Evolutionary conservation across 2,113 vertebrate genomes (phyloP).

Genomic region (Cololabis saira): DNA sequence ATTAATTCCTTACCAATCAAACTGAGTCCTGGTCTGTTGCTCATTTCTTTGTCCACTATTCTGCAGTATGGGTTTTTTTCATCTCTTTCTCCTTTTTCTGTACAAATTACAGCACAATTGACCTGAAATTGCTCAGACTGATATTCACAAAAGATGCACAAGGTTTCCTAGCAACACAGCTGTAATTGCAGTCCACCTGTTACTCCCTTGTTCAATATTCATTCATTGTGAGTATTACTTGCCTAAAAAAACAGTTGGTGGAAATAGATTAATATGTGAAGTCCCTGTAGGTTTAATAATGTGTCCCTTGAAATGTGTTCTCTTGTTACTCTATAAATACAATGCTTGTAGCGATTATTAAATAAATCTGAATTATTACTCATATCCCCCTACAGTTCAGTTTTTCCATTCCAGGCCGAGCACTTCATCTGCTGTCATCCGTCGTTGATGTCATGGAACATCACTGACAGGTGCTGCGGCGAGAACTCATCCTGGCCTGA

Average conservation of each 20-base stretch:
- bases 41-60: background rate
- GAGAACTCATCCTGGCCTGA: slow-evolving; percentile 41
- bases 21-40: background rate
- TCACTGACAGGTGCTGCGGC: slow-evolving; percentile 55
- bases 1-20: background rate
- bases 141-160: slow-evolving; percentile 41
- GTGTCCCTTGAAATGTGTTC: background rate
- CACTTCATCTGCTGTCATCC: slow-evolving; percentile 31
- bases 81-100: slow-evolving; percentile 46
- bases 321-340: slow-evolving; percentile 18
- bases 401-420: slow-evolving; percentile 33
- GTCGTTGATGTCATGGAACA: slow-evolving; percentile 54
- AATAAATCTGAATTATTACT: slow-evolving; percentile 21
- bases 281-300: background rate
- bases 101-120: slow-evolving; percentile 67
- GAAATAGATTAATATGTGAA: background rate
- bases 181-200: slow-evolving; percentile 63
- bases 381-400: slow-evolving; percentile 7
- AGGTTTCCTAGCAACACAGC: slow-evolving; percentile 69
- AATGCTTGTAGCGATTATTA: background rate
- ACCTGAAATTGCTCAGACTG: slow-evolving; percentile 63
- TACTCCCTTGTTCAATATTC: slow-evolving; percentile 40
- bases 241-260: slow-evolving; percentile 5
- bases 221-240: slow-evolving; percentile 10
- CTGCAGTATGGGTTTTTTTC: slow-evolving; percentile 30